Evolutionary conservation across 2,888 invertebrate genomes (phyloP), one percentile per base, ranked within the genome.

Genomic region (Pyrrhosoma nymphula): DNA sequence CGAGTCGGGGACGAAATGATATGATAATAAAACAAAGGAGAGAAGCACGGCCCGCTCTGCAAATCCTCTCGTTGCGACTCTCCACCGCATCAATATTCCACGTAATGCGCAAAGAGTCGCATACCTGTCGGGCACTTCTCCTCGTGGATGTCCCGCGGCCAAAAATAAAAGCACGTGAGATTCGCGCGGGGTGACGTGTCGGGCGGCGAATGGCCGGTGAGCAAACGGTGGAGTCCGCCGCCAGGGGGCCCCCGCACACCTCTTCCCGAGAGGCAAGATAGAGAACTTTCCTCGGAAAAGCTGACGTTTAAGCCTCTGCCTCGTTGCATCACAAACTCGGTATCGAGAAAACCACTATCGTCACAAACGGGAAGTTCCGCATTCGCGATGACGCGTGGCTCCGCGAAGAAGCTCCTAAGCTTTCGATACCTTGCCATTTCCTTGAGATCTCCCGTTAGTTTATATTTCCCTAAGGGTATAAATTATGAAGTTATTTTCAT

Each of bases 271-370:
- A n/a, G 69, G n/a, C 10, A 82, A 82, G 82, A 82, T 35, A 3
- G 82, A 35, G 35, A 82, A 82, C 82, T 82, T 82, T 35, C 82
- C 82, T 35, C 35, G 82, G n/a, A 82, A 82, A 82, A 82, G 35
- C 30, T 82, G 82, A 82, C 82, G 82, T 82, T 82, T 30, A 82
- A 82, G 35, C 30, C 12, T 35, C 16, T 0, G 82, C 30, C n/a
- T 23, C 30, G 82, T 82, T 82, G 82, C 82, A 82, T 82, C 82
- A 82, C 16, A 35, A 82, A 82, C 30, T 82, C 30, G 35, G 35
- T 35, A 82, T 82, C 82, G 30, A 82, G 82, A 35, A 35, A 82
- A 16, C 10, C 26, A 60, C 30, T 26, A 35, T 12, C 30, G 82
- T 16, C 82, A n/a, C 14, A 6, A 35, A 82, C 30, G 35, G 82